Conservation (phyloP, 2,113 vertebrate genomes). For the Oreochromis tanganicae region DNA sequence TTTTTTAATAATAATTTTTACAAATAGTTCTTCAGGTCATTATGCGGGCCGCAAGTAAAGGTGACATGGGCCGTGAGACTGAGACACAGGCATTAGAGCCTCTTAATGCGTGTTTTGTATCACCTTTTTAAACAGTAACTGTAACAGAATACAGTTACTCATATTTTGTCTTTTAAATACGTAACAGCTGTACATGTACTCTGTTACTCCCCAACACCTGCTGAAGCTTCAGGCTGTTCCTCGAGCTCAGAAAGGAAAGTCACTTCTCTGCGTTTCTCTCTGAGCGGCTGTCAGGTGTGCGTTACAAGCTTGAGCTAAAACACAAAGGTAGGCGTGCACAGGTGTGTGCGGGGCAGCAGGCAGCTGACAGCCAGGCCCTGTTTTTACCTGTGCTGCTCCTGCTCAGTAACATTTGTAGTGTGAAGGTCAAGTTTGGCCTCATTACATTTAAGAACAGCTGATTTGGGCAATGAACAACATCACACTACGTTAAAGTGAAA, state of each 20-base stretch:
- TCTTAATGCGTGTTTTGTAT: background rate
- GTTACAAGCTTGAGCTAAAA: background rate
- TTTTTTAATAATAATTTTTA: rapidly evolving
- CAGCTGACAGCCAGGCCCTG: background rate
- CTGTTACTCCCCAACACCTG: background rate
- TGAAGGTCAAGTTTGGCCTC: background rate
- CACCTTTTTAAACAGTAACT: background rate
- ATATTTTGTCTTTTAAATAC: background rate
- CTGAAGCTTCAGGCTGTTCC: background rate
- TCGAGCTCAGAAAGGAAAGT: background rate
- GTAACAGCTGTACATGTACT: rapidly evolving
- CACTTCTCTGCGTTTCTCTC: background rate
- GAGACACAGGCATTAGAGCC: rapidly evolving
- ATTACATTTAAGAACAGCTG: background rate
- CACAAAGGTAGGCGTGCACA: background rate
- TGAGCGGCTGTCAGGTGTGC: background rate
- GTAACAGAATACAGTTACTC: background rate
- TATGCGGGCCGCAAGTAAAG: rapidly evolving
- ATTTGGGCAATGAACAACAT: background rate
- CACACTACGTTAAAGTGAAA: background rate
- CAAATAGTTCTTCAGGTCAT: rapidly evolving
- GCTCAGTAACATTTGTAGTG: background rate
- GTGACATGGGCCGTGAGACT: rapidly evolving
- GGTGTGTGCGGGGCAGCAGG: background rate
- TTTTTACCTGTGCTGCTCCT: background rate